Evolutionary conservation across 1,140 invertebrate genomes (phyloP), one percentile per base, ranked within the genome.

Genomic region (Brachystomella parvula): DNA sequence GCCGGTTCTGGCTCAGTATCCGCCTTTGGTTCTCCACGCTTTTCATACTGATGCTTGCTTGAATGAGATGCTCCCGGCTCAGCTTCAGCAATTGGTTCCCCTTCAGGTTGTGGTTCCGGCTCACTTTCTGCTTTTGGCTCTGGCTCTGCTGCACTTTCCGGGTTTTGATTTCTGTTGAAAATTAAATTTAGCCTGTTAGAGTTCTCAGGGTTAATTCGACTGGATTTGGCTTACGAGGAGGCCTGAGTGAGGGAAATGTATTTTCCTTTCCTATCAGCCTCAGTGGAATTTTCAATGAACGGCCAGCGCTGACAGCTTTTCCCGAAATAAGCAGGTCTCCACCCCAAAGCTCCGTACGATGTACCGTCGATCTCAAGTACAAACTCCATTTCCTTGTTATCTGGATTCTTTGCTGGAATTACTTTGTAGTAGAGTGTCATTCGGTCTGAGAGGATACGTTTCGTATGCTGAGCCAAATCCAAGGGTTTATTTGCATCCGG

Each of bases 321-420:
- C 44, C 64, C 47, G 3, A 67, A 58, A 0, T 31, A 24, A 3
- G 64, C 35, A 29, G 70, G 67, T n/a, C 66, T 78, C 89, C 90
- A 93, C 3, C 90, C 91, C 6, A 94, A 47, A 67, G 86, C 92
- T 21, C 87, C 86, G 81, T 93, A 96, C 17, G 87, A 88, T 1
- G 87, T 89, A 0, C 89, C 84, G 72, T 93, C 92, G 2, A 88
- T 88, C 31, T 88, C 83, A 72, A 93, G 82, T 0, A 94, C 83
- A 21, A 93, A 81, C 78, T 96, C 93, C 9, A 96, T 80, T 79
- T 96, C 92, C 26, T 84, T 83, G 31, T 89, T 86, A 76, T 86
- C 49, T 1, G 47, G 30, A 17, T 21, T 59, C 26, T 29, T 26
- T 3, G 59, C 63, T 21, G 63, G 21, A 32, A 64, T 66, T 57